These are phyloP conservation scores for Sarcophaga subvicina DNA, from an alignment of 2,888 invertebrate species.

Conservation along the genomic window DNA sequence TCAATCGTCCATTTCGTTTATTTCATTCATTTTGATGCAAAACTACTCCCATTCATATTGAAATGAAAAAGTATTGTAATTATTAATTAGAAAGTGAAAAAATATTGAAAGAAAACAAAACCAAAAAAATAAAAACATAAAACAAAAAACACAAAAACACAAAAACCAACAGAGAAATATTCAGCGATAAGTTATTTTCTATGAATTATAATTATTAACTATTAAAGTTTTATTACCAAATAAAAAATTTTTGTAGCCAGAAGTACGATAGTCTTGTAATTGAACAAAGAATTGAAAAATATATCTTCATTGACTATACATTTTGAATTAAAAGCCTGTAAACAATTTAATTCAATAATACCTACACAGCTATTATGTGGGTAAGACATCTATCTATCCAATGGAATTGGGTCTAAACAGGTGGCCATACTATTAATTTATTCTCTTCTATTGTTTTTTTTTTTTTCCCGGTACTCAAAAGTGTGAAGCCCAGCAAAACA, in stretches of 20 bases:
- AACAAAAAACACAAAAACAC: not conserved
- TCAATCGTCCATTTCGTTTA: not conserved
- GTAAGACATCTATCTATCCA: too few species aligned
- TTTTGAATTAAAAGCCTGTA: too few species aligned
- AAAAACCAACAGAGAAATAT: constrained; percentile 37
- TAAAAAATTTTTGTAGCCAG: constrained; percentile 17
- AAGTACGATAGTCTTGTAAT: constrained; percentile 2
- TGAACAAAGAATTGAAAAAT: not conserved
- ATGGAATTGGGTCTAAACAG: too few species aligned
- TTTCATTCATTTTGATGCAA: not conserved
- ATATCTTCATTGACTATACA: too few species aligned
- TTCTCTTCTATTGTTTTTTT: not conserved
- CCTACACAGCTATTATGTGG: too few species aligned
- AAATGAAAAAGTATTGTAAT: constrained; percentile 43
- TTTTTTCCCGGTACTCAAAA: not conserved
- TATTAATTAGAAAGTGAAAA: constrained; percentile 56
- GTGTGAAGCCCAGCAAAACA: too few species aligned
- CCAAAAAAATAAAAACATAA: not conserved
- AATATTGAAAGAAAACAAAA: constrained; percentile 38
- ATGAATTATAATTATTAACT: constrained; percentile 54
- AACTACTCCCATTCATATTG: constrained; percentile 7
- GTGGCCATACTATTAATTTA: too few species aligned
- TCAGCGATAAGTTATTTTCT: constrained; percentile 63
- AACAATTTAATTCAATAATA: too few species aligned
- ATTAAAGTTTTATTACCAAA: constrained; percentile 58